Percentiles rank a stretch among this genome's conserved stretches.
These are phyloP conservation scores for Chloroceryle inda DNA, from an alignment of 2,797 vertebrate genomes.

Conservation along the genomic window DNA sequence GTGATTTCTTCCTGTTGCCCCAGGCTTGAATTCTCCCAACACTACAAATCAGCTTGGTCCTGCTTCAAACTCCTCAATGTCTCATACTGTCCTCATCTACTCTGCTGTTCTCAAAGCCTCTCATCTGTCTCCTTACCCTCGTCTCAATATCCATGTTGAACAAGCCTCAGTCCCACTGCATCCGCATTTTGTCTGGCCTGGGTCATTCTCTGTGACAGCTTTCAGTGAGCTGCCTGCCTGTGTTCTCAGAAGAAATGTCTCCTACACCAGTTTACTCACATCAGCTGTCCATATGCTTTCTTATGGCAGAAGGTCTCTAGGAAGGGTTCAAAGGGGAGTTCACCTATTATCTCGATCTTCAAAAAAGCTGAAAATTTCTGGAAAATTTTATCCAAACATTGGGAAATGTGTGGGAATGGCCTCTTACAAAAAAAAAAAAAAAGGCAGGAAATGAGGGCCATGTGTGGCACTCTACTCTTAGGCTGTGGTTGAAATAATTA, in stretches of 20 bases:
- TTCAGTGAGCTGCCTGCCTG: background rate
- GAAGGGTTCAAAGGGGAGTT: background rate
- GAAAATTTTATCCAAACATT: background rate
- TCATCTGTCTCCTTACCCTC: background rate
- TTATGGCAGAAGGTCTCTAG: background rate
- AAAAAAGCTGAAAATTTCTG: background rate
- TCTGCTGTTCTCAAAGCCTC: background rate
- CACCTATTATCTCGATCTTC: background rate
- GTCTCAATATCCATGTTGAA: background rate
- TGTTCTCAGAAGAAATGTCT: background rate
- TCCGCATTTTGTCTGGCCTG: accelerated
- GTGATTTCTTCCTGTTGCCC: background rate
- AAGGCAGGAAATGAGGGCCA: background rate
- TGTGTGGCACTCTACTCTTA: background rate
- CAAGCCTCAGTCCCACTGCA: background rate
- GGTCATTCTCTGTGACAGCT: background rate
- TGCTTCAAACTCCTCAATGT: background rate
- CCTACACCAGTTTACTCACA: background rate
- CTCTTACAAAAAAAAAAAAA: background rate
- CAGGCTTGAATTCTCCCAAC: background rate
- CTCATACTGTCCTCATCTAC: background rate
- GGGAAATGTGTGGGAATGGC: background rate
- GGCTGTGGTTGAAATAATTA: background rate
- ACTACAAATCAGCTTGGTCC: background rate
- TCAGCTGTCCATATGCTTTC: background rate